A percentile compares a stretch with the other conserved stretches of the same genome.
phyloP scores from a whole-genome alignment of 2,797 vertebrate species.

The Chelidonichthys spinosus region DNA sequence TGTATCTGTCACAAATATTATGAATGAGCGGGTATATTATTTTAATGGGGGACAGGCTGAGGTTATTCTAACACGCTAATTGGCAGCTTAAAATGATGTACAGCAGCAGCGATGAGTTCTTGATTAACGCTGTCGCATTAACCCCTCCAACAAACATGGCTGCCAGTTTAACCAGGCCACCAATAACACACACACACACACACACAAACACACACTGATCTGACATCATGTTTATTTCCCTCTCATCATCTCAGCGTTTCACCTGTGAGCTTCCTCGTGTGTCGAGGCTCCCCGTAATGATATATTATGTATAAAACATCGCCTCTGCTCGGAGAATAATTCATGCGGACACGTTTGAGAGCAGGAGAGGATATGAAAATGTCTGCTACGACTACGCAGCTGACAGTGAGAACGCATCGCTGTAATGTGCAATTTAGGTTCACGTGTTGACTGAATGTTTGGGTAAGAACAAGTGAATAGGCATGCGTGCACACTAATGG shows the following conservation, averaged over 20 bases:
- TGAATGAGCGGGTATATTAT: conserved; percentile 49
- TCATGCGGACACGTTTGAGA: conserved; percentile 63
- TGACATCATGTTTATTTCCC: conserved; percentile 44
- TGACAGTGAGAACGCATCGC: conserved; percentile 47
- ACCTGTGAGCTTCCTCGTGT: conserved; percentile 14
- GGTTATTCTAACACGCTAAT: conserved; percentile 52
- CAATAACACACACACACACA: not conserved
- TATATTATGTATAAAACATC: conserved; percentile 68
- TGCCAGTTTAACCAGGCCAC: conserved; percentile 9
- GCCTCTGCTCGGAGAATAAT: conserved; percentile 59
- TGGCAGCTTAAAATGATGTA: conserved; percentile 51
- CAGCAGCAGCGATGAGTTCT: conserved; percentile 13
- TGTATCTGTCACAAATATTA: conserved; percentile 33
- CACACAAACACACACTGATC: conserved; percentile 7
- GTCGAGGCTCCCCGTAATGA: conserved; percentile 46
- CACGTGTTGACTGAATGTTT: conserved; percentile 37
- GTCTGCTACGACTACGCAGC: conserved; percentile 46
- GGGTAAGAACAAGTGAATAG: conserved; percentile 9
- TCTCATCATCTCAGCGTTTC: conserved; percentile 36
- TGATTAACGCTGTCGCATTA: conserved; percentile 49
- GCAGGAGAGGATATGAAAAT: conserved; percentile 56
- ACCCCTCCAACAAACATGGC: conserved; percentile 15
- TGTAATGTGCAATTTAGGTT: conserved; percentile 29
- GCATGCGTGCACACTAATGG: not conserved
- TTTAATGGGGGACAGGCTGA: conserved; percentile 51